Conservation (phyloP, 1,140 invertebrate genomes). For the Cardiocondyla obscurior region DNA sequence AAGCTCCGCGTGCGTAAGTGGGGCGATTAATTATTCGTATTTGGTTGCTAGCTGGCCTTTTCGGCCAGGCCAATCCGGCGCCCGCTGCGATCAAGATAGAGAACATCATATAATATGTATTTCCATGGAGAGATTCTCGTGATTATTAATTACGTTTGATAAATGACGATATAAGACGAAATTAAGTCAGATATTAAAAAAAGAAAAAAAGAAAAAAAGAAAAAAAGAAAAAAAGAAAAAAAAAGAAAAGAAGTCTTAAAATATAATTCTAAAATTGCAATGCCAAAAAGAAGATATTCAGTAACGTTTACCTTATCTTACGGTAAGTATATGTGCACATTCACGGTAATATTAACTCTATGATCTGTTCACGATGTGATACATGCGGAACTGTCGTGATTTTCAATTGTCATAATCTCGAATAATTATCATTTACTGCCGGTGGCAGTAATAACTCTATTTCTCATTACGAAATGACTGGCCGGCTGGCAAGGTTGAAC, state of each 20-base stretch:
- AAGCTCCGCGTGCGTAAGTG: neutral
- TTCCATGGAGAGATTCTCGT: neutral
- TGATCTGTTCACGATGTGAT: neutral
- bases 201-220: too few species aligned
- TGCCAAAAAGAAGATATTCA: neutral
- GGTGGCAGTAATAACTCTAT: conserved; percentile 16
- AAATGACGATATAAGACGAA: conserved; percentile 7
- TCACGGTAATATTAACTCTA: neutral
- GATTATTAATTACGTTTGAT: conserved; percentile 33
- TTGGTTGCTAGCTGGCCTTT: conserved; percentile 5
- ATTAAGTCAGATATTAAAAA: neutral
- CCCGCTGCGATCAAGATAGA: conserved; percentile 36
- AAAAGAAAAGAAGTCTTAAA: neutral
- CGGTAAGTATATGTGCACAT: neutral
- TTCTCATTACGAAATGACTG: conserved; percentile 4
- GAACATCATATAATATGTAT: neutral
- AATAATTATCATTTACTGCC: conserved; percentile 35
- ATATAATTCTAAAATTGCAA: neutral
- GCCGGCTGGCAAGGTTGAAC: conserved; percentile 14
- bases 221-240: too few species aligned
- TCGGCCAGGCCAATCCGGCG: neutral
- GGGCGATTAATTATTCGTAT: conserved; percentile 46
- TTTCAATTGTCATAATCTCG: conserved; percentile 19
- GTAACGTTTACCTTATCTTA: neutral
- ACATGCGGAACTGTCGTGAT: neutral